These are phyloP conservation scores for Merops nubicus DNA, from an alignment of 2,113 vertebrate genomes.

Conservation along the genomic window DNA sequence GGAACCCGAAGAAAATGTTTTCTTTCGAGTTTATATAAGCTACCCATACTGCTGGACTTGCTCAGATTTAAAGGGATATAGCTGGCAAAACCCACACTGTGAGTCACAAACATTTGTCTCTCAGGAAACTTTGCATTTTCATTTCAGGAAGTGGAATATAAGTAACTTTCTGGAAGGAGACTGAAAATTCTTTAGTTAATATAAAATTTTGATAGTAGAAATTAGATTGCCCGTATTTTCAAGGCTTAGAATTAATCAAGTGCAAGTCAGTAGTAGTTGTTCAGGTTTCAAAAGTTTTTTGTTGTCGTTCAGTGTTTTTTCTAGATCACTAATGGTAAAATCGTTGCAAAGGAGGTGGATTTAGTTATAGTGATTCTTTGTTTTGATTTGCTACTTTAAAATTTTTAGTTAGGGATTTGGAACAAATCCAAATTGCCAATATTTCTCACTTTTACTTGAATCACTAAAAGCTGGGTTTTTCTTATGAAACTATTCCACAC, in stretches of 20 bases:
- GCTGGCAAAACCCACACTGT: background rate
- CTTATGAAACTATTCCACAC: background rate
- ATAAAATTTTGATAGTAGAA: background rate
- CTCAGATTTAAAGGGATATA: conserved; percentile 1
- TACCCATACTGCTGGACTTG: background rate
- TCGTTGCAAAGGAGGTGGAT: background rate
- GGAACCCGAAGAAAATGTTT: background rate
- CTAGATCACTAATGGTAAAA: background rate
- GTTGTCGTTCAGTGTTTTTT: background rate
- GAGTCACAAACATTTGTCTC: conserved; percentile 23
- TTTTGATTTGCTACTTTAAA: background rate
- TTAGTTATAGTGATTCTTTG: background rate
- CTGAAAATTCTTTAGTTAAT: background rate
- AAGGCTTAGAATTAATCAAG: background rate
- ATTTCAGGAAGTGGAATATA: conserved; percentile 35
- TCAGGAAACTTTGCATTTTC: conserved; percentile 10
- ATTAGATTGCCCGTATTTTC: background rate
- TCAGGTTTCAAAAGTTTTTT: background rate
- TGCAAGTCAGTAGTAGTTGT: background rate
- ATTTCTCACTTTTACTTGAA: background rate
- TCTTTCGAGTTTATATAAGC: background rate
- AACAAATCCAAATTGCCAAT: too few species aligned
- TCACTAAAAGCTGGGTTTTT: background rate
- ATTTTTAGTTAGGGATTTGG: background rate
- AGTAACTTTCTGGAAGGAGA: background rate